A percentile compares a stretch with the other conserved stretches of the same genome.
Conservation (phyloP, 2,113 vertebrate species). For the Fulmarus glacialis region DNA sequence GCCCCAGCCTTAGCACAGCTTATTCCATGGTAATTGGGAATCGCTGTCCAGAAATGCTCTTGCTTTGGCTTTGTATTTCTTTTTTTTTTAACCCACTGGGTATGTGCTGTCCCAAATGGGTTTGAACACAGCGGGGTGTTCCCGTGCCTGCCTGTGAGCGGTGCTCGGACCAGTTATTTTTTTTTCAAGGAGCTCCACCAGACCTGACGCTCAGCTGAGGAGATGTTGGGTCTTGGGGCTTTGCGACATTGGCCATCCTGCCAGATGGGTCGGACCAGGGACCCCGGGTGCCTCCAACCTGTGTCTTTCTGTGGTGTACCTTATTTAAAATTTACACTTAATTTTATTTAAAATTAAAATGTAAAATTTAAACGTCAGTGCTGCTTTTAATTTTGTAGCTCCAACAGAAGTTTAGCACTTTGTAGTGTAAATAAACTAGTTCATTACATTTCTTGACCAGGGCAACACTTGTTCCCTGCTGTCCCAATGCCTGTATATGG, state of each 20-base stretch:
- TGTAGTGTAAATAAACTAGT: not conserved
- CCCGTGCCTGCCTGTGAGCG: not conserved
- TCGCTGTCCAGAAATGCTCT: not conserved
- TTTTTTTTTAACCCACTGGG: not conserved
- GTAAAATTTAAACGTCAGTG: not conserved
- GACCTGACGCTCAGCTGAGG: not conserved
- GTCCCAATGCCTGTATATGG: fast-evolving
- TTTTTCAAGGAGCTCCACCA: not conserved
- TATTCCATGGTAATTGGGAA: not conserved
- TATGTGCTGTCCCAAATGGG: not conserved
- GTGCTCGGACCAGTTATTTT: not conserved
- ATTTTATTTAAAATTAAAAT: not conserved
- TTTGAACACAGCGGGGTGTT: not conserved
- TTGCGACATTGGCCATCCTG: fast-evolving
- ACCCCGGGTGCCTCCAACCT: not conserved
- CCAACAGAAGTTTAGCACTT: not conserved
- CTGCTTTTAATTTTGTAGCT: not conserved
- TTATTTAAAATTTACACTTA: not conserved
- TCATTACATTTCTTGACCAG: not conserved
- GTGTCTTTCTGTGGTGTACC: not conserved
- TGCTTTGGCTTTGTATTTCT: not conserved
- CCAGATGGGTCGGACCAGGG: fast-evolving
- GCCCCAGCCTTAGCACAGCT: not conserved
- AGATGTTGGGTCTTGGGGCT: not conserved
- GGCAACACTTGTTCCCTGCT: not conserved